Conservation (phyloP, 2,113 vertebrate genomes). For the Picathartes gymnocephalus region DNA sequence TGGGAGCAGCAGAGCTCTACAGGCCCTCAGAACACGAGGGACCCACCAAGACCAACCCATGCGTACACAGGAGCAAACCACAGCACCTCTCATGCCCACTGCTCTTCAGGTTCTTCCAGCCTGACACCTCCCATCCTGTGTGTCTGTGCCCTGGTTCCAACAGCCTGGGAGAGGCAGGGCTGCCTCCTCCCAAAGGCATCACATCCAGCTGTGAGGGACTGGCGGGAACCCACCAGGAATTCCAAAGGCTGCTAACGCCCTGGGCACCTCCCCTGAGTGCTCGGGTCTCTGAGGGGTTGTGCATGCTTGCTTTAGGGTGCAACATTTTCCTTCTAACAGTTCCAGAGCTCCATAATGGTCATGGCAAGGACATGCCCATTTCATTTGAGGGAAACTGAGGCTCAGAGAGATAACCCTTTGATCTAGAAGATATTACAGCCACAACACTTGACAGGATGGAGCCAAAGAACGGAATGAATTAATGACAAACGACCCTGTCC, state of each 20-base stretch:
- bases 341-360: background rate
- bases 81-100: background rate
- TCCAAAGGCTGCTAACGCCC: accelerated
- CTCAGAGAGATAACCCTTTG: background rate
- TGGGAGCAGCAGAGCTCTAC: background rate
- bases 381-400: background rate
- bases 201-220: background rate
- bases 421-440: background rate
- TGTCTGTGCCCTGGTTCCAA: accelerated
- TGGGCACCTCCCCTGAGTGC: accelerated
- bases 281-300: accelerated
- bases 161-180: background rate
- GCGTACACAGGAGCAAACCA: background rate
- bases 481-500: background rate
- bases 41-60: accelerated
- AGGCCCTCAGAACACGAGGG: background rate
- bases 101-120: background rate
- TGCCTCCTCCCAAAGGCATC: background rate
- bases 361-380: background rate
- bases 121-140: background rate
- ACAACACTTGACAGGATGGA: background rate
- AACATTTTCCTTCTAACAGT: background rate
- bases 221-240: accelerated
- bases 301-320: too few relatives aligned
- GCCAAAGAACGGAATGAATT: background rate